A percentile compares a stretch with the other conserved stretches of the same genome.
phyloP scores from a whole-genome alignment of 2,797 vertebrate genomes.

The Peromyscus aztecus region DNA sequence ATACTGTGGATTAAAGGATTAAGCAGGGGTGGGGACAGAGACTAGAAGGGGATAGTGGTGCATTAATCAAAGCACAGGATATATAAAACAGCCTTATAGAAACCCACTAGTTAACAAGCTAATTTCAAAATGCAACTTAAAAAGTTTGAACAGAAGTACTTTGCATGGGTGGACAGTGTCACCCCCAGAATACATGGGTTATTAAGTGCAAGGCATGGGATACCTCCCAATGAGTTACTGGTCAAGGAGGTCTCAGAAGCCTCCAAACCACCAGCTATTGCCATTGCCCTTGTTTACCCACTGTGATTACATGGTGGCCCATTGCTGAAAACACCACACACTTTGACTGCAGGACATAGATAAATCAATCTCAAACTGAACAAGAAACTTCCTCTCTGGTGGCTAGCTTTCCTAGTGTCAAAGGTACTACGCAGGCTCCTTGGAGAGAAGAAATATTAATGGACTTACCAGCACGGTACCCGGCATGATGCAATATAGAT shows the following conservation, averaged over 20 bases:
- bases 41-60: too few relatives aligned
- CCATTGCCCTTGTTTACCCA: background rate
- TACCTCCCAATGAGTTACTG: too few relatives aligned
- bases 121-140: background rate
- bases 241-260: background rate
- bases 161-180: background rate
- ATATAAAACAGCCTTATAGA: background rate
- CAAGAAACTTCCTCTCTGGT: background rate
- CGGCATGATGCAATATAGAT: background rate
- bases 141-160: background rate
- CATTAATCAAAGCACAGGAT: background rate
- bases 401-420: background rate
- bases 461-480: background rate
- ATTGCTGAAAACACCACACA: background rate
- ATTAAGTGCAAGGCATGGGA: background rate
- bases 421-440: background rate
- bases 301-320: background rate
- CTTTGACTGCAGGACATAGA: background rate
- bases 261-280: background rate
- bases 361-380: background rate
- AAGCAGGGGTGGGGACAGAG: background rate
- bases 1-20: background rate
- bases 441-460: background rate
- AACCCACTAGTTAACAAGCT: background rate
- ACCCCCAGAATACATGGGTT: background rate